These are phyloP conservation scores for Eupleurogrammus muticus DNA, from an alignment of 2,797 vertebrate genomes.

Conservation along the genomic window DNA sequence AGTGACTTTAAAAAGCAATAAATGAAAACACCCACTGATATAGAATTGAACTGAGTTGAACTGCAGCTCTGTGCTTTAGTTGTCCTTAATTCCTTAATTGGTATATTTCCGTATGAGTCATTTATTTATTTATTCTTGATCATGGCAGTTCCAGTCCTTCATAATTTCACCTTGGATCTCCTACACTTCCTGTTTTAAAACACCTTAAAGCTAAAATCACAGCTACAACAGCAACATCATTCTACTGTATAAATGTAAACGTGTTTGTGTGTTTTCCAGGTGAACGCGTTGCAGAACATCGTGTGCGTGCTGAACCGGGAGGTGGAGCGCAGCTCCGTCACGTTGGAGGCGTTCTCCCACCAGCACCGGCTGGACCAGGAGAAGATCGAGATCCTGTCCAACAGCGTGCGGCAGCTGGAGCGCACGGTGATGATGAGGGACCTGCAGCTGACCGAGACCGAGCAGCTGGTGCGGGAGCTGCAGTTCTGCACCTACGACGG, in stretches of 20 bases:
- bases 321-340: slow-evolving; percentile 89
- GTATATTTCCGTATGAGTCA: too few species aligned
- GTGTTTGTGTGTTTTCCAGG: slow-evolving; percentile 77
- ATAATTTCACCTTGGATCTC: too few species aligned
- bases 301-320: slow-evolving; percentile 96
- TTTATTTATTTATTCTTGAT: too few species aligned
- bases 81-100: too few species aligned
- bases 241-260: background rate
- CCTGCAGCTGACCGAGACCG: slow-evolving; percentile 90
- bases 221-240: too few species aligned
- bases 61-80: too few species aligned
- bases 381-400: slow-evolving; percentile 89
- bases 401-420: slow-evolving; percentile 94
- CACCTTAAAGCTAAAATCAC: too few species aligned
- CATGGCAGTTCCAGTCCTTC: too few species aligned
- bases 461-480: slow-evolving; percentile 87
- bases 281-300: slow-evolving; percentile 92
- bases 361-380: slow-evolving; percentile 94
- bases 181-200: too few species aligned
- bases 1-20: too few species aligned
- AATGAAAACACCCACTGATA: too few species aligned
- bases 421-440: slow-evolving; percentile 90
- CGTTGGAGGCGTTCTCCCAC: slow-evolving; percentile 87
- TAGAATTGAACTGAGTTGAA: too few species aligned
- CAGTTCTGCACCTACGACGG: slow-evolving; percentile 93